phyloP scores from a whole-genome alignment of 1,140 invertebrate genomes.

The Nephila pilipes region DNA sequence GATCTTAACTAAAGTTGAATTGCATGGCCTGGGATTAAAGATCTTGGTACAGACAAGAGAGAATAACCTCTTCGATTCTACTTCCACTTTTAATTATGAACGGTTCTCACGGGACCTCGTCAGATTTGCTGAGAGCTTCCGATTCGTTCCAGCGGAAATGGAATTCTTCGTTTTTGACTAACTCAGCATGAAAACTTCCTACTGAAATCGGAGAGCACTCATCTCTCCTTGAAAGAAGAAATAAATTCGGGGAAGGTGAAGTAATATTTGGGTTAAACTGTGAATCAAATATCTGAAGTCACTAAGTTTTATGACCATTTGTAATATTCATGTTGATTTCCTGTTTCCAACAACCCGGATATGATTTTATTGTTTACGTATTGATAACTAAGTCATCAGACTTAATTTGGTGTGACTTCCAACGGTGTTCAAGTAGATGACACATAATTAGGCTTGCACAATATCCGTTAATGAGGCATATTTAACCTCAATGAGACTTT shows the following conservation, averaged over 20 bases:
- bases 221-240: background rate
- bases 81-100: conserved; percentile 30
- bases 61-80: background rate
- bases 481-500: no score
- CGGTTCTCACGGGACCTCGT: background rate
- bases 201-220: background rate
- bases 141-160: background rate
- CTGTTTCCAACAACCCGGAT: background rate
- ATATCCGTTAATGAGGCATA: no score
- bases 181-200: background rate
- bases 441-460: no score
- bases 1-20: conserved; percentile 20
- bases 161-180: background rate
- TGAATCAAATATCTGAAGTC: background rate
- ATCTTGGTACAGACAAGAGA: background rate
- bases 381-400: background rate
- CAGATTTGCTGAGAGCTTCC: background rate
- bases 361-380: background rate
- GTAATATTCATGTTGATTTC: background rate
- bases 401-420: no score
- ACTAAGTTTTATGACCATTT: background rate
- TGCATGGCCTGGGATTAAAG: background rate
- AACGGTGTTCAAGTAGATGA: no score
- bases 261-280: background rate
- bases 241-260: background rate